phyloP scores from a whole-genome alignment of 2,888 invertebrate species.

The Troides aeacus region DNA sequence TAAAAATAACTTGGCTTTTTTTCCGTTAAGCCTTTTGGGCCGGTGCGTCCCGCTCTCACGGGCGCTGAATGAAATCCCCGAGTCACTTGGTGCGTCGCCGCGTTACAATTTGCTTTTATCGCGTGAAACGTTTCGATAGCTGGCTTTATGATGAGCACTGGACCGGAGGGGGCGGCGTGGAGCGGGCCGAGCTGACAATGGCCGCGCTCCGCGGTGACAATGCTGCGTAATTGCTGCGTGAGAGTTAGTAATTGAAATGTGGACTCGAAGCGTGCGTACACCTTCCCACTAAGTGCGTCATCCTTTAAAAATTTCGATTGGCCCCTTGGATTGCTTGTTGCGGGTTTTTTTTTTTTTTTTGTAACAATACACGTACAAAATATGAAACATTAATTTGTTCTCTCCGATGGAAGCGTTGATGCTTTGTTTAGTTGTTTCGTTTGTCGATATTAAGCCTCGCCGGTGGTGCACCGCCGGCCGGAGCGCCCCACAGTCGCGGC shows the following conservation, averaged over 20 bases:
- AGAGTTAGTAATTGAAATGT: conserved; percentile 72
- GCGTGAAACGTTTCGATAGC: conserved; percentile 69
- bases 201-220: conserved; percentile 67
- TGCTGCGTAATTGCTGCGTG: conserved; percentile 72
- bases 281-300: conserved; percentile 61
- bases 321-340: conserved; percentile 39
- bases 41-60: conserved; percentile 72
- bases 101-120: conserved; percentile 76
- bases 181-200: conserved; percentile 63
- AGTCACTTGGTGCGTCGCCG: conserved; percentile 69
- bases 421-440: background rate
- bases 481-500: background rate
- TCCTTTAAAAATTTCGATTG: conserved; percentile 62
- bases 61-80: conserved; percentile 71
- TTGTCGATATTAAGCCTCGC: background rate
- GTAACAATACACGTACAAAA: conserved; percentile 27
- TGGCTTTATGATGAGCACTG: conserved; percentile 62
- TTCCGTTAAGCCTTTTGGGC: conserved; percentile 59
- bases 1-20: conserved; percentile 67
- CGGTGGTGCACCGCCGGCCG: background rate
- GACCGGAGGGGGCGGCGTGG: conserved; percentile 63
- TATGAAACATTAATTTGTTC: conserved; percentile 3
- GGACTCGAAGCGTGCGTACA: conserved; percentile 30
- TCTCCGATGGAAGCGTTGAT: background rate
- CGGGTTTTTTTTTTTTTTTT: conserved; percentile 31